phyloP scores from a whole-genome alignment of 2,888 invertebrate genomes.

The Morinoia aosen region DNA sequence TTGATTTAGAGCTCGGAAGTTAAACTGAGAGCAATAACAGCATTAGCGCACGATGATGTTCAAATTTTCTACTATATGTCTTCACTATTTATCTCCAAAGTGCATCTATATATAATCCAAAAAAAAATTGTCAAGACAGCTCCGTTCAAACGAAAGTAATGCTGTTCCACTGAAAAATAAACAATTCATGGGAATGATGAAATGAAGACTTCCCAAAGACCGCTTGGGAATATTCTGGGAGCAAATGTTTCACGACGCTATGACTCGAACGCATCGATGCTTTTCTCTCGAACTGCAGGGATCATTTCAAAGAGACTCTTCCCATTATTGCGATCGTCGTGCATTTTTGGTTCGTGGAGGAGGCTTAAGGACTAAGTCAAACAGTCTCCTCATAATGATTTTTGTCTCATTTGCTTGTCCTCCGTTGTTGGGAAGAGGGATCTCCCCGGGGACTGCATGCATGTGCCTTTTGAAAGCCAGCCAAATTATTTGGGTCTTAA shows the following conservation, averaged over 20 bases:
- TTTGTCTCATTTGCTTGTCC: constrained; percentile 12
- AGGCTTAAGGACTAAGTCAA: not conserved
- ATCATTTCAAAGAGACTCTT: not conserved
- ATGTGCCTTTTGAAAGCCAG: not conserved
- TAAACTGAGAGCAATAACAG: too few relatives aligned
- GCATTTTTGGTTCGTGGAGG: not conserved
- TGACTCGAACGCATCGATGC: not conserved
- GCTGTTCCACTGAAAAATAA: not conserved
- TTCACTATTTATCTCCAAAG: too few relatives aligned
- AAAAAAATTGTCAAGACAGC: not conserved
- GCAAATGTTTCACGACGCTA: not conserved
- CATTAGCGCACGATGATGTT: too few relatives aligned
- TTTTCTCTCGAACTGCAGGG: not conserved
- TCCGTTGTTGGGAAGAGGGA: not conserved
- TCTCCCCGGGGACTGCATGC: not conserved
- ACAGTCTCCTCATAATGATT: constrained; percentile 10
- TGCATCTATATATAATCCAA: too few relatives aligned
- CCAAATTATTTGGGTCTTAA: constrained; percentile 2
- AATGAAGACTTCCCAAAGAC: not conserved
- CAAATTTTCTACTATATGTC: too few relatives aligned
- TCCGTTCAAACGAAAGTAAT: not conserved
- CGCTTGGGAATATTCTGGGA: not conserved
- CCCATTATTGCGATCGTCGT: not conserved
- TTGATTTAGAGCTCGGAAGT: too few relatives aligned
- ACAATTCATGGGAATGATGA: not conserved